These are phyloP conservation scores for Tachyglossus aculeatus DNA, from an alignment of 2,797 vertebrate species.

Conservation along the genomic window DNA sequence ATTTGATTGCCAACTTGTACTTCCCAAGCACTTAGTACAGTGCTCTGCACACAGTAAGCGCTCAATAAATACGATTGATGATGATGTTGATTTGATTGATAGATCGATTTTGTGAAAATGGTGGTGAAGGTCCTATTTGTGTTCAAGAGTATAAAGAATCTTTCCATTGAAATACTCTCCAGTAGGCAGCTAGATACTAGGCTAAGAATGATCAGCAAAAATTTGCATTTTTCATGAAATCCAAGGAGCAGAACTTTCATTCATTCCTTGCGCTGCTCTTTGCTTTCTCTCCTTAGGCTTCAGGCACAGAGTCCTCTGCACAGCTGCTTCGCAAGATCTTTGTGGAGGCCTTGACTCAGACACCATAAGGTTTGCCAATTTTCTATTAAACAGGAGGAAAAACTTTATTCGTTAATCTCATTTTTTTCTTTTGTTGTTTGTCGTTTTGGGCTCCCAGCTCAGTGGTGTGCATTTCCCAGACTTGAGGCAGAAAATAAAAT, in stretches of 20 bases:
- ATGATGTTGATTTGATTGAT: too few relatives aligned
- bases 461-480: slow-evolving; percentile 42
- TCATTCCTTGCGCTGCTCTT: slow-evolving; percentile 19
- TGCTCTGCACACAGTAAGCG: too few relatives aligned
- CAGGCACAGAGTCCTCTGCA: background rate
- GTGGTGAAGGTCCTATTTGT: background rate
- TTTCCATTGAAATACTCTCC: slow-evolving; percentile 26
- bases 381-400: background rate
- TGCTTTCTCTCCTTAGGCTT: background rate
- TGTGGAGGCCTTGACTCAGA: background rate
- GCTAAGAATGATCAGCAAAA: slow-evolving; percentile 36
- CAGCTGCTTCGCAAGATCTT: slow-evolving; percentile 31
- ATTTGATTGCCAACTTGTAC: too few relatives aligned
- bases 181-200: background rate
- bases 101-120: too few relatives aligned
- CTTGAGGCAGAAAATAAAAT: slow-evolving; percentile 58
- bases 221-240: slow-evolving; percentile 26
- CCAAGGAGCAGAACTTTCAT: slow-evolving; percentile 15
- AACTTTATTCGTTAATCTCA: slow-evolving; percentile 13
- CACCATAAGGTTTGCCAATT: slow-evolving; percentile 35
- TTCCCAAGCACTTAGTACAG: too few relatives aligned
- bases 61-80: too few relatives aligned
- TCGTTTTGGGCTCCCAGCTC: slow-evolving; percentile 28
- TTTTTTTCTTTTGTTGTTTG: background rate
- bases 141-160: background rate